phyloP scores from a whole-genome alignment of 2,797 vertebrate species.

The Babyrousa celebensis region DNA sequence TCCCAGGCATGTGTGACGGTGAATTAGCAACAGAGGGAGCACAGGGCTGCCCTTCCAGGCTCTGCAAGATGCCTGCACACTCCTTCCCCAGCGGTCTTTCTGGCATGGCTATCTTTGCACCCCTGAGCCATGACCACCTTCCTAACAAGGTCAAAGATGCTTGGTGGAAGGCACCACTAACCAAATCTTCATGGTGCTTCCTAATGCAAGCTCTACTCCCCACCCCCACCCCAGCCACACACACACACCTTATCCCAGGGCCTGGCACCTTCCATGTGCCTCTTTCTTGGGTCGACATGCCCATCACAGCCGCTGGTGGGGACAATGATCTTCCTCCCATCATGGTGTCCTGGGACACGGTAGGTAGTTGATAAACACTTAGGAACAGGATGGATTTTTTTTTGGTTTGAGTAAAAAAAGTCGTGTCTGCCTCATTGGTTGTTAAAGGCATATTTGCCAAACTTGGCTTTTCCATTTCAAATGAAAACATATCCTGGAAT shows the following conservation, averaged over 20 bases:
- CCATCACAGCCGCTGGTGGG: rapidly evolving
- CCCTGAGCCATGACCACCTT: background rate
- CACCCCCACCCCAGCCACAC: too few relatives aligned
- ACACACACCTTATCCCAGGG: background rate
- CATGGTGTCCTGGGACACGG: background rate
- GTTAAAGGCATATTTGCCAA: background rate
- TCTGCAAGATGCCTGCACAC: background rate
- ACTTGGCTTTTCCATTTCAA: background rate
- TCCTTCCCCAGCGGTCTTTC: background rate
- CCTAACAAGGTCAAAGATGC: background rate
- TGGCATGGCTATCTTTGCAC: background rate
- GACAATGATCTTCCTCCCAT: background rate
- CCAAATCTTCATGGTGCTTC: background rate
- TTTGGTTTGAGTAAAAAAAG: background rate
- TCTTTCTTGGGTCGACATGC: background rate
- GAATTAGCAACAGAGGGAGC: background rate
- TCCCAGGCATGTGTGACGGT: rapidly evolving
- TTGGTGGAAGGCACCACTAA: background rate
- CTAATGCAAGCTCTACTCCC: too few relatives aligned
- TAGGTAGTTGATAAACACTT: background rate
- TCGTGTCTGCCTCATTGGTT: background rate
- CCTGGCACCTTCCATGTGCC: background rate
- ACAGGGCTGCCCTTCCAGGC: rapidly evolving
- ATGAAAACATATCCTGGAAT: background rate
- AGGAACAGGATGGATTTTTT: background rate